Conservation (phyloP, 2,797 vertebrate genomes). For the Allobates femoralis region DNA sequence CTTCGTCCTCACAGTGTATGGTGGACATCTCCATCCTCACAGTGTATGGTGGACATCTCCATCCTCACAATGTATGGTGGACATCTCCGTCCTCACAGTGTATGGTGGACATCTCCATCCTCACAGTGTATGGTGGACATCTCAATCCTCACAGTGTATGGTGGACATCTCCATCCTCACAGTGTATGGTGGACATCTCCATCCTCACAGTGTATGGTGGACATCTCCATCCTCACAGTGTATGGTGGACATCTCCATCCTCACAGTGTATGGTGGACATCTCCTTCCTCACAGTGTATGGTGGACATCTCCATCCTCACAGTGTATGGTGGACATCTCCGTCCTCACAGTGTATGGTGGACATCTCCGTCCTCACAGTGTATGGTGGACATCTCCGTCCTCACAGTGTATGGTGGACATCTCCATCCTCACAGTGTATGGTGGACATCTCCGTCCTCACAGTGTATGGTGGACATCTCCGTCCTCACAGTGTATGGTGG, state of each 20-base stretch:
- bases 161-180: not conserved
- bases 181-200: not conserved
- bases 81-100: not conserved
- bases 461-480: not conserved
- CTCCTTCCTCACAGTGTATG: too few relatives aligned
- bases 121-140: too few relatives aligned
- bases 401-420: too few relatives aligned
- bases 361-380: not conserved
- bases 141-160: not conserved
- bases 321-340: not conserved
- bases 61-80: too few relatives aligned
- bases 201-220: not conserved
- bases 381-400: not conserved
- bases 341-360: too few relatives aligned
- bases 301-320: not conserved
- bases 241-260: not conserved
- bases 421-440: not conserved
- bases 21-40: not conserved
- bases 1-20: too few relatives aligned
- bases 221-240: too few relatives aligned
- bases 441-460: not conserved
- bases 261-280: not conserved
- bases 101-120: not conserved
- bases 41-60: not conserved
- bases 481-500: not conserved